These are phyloP conservation scores for Rhodophaea formosa DNA, from an alignment of 2,888 invertebrate species.

Conservation along the genomic window DNA sequence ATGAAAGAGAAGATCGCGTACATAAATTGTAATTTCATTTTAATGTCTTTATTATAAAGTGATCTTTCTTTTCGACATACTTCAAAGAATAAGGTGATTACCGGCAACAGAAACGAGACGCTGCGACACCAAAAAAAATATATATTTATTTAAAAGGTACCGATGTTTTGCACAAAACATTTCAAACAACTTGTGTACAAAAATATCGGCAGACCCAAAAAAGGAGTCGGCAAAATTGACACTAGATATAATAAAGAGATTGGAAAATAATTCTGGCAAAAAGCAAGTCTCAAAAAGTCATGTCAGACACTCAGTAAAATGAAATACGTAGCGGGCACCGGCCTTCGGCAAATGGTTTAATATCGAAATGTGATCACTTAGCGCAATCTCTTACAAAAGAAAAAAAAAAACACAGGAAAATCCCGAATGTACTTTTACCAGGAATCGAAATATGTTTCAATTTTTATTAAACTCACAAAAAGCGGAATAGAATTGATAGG, in stretches of 20 bases:
- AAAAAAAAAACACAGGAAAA: slow-evolving; percentile 69
- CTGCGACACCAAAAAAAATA: too few species aligned
- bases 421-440: slow-evolving; percentile 69
- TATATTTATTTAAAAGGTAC: too few species aligned
- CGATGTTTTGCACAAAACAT: background rate
- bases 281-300: slow-evolving; percentile 76
- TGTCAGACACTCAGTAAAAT: slow-evolving; percentile 80
- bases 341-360: slow-evolving; percentile 80
- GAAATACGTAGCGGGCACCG: slow-evolving; percentile 78
- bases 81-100: too few species aligned
- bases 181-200: slow-evolving; percentile 9
- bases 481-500: slow-evolving; percentile 59
- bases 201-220: slow-evolving; percentile 37
- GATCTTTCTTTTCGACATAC: too few species aligned
- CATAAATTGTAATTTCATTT: slow-evolving; percentile 17
- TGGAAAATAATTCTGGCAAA: slow-evolving; percentile 75
- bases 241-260: slow-evolving; percentile 70
- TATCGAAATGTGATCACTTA: slow-evolving; percentile 82
- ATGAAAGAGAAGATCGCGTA: slow-evolving; percentile 22
- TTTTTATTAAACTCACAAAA: slow-evolving; percentile 65
- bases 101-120: too few species aligned
- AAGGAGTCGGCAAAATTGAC: slow-evolving; percentile 55
- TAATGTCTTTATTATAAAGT: too few species aligned
- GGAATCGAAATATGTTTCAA: slow-evolving; percentile 72
- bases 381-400: slow-evolving; percentile 80